Conservation (phyloP, 2,888 invertebrate genomes). For the Tupiocoris notatus region DNA sequence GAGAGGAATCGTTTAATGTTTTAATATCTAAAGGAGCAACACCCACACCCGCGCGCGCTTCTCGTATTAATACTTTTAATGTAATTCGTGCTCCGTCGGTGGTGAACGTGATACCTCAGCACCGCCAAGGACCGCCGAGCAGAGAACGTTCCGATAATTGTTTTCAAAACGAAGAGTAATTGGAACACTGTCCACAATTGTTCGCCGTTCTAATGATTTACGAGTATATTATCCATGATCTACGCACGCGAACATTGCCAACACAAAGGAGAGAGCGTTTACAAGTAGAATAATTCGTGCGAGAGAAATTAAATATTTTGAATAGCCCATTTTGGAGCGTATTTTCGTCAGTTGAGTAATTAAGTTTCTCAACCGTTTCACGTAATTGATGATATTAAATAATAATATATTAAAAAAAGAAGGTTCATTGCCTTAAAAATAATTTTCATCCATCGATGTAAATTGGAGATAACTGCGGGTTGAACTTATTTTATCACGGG, state of each 20-base stretch:
- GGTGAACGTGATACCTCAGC: constrained; percentile 23
- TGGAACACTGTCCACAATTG: not conserved
- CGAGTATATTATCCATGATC: not conserved
- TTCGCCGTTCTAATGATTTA: not conserved
- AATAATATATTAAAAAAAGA: no score
- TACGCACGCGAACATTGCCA: not conserved
- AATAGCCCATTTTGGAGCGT: no score
- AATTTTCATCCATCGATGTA: no score
- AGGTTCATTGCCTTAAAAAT: no score
- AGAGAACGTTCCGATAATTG: constrained; percentile 25
- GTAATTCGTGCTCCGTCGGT: constrained; percentile 33
- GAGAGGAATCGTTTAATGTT: constrained; percentile 39
- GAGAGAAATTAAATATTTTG: no score
- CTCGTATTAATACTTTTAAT: constrained; percentile 39
- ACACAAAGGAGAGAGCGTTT: no score
- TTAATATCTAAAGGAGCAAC: constrained; percentile 37
- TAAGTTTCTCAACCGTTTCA: no score
- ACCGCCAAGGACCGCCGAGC: not conserved
- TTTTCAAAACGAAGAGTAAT: constrained; percentile 33
- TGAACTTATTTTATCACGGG: no score
- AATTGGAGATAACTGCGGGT: no score
- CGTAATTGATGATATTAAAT: no score
- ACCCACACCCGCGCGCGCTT: constrained; percentile 40
- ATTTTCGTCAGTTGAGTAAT: no score
- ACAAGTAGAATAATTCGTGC: no score